Evolutionary conservation across 2,888 invertebrate species (phyloP), one percentile per base, ranked within the genome.

Genomic region (Litoditis marina): DNA sequence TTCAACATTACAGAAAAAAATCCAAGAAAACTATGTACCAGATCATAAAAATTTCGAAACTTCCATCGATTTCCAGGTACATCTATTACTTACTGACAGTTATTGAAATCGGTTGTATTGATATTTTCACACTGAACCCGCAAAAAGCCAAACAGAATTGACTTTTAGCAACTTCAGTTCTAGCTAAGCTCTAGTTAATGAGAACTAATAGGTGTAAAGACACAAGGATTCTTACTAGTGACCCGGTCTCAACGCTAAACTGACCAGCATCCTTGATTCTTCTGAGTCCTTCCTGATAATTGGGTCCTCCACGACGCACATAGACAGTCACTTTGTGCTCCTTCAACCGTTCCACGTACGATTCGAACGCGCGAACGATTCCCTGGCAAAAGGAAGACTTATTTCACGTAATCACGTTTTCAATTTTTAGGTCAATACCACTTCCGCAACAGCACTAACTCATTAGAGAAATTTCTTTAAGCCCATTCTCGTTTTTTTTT

Each of bases 251-350:
- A n/a, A n/a, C n/a, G n/a, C n/a, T n/a, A n/a, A n/a, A 31, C 80
- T 84, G 83, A 79, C 87, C 87, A 52, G 93, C 89, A 84, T 94
- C 94, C 30, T 94, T 88, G 90, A 95, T 94, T 79, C 91, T 89
- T 88, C 94, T 88, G 30, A 98, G 87, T 30, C 98, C 94, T 85
- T 94, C 96, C 85, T 99, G 98, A 84, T 94, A 99, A 87, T 98
- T 98, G 22, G 98, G 98, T 0, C 98, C 98, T 31, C 95, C 98
- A 72, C 98, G 87, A 68, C 98, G 88, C 36, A 98, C 96, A 85
- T 92, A 99, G 73, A 99, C 92, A 57, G 90, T 90, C 32, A 96
- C 90, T 76, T 92, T 90, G 85, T 93, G 91, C 77, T 95, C 92
- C 0, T 91, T 88, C 57, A 98, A 86, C 71, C 90, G 89, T 52